These are phyloP conservation scores for Lagopus muta DNA, from an alignment of 2,113 vertebrate species.

Conservation along the genomic window DNA sequence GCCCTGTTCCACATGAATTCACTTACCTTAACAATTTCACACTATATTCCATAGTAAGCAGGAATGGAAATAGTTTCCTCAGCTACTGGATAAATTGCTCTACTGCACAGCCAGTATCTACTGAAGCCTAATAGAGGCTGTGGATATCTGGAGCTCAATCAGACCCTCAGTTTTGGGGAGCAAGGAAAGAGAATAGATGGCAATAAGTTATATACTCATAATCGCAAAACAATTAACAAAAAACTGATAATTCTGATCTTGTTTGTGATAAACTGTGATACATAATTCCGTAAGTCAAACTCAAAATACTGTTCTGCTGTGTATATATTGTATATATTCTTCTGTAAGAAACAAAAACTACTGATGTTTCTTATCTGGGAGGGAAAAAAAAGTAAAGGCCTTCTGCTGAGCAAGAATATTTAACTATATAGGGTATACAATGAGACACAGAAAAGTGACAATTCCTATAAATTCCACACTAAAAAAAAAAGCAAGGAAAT, in stretches of 20 bases:
- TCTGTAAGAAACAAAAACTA: not conserved
- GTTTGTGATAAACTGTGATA: not conserved
- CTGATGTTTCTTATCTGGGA: not conserved
- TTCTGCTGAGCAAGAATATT: not conserved
- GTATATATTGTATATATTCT: no score
- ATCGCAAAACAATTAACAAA: constrained; percentile 31
- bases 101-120: not conserved
- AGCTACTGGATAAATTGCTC: not conserved
- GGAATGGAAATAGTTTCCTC: not conserved
- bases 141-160: constrained; percentile 6
- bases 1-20: not conserved
- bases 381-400: not conserved
- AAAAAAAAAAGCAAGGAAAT: not conserved
- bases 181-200: constrained; percentile 33
- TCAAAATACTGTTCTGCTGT: not conserved
- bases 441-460: not conserved
- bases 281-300: not conserved
- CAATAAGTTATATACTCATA: constrained; percentile 15
- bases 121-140: not conserved
- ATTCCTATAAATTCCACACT: not conserved
- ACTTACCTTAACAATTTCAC: not conserved
- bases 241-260: constrained; percentile 16
- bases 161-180: constrained; percentile 16
- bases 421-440: not conserved
- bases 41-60: not conserved